Evolutionary conservation across 2,113 vertebrate species (phyloP).

Genomic region (Callionymus lyra): DNA sequence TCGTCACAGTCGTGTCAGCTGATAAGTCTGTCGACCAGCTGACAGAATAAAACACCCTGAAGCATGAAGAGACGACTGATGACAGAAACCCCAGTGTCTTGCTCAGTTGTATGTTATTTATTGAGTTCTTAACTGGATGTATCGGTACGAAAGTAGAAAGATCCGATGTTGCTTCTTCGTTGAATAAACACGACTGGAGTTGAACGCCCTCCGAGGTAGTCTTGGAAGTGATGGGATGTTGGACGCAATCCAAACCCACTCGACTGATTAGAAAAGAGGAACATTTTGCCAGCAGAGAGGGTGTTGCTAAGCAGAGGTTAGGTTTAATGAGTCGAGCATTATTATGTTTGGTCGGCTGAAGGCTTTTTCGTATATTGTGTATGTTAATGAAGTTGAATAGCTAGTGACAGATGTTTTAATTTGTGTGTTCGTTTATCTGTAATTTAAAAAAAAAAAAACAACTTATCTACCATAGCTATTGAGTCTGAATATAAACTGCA

Average conservation of each 20-base stretch:
- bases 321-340: too few species aligned
- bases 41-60: slow-evolving; percentile 10
- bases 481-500: too few species aligned
- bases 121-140: slow-evolving; percentile 22
- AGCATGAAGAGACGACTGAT: slow-evolving; percentile 24
- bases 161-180: neutral
- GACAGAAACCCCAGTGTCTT: slow-evolving; percentile 19
- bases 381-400: too few species aligned
- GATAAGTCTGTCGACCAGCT: slow-evolving; percentile 22
- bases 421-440: too few species aligned
- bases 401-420: too few species aligned
- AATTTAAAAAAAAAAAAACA: too few species aligned
- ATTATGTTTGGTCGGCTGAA: too few species aligned
- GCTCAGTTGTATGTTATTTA: slow-evolving; percentile 19
- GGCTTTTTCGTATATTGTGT: too few species aligned
- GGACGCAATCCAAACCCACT: slow-evolving; percentile 34
- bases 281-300: too few species aligned
- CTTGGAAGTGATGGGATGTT: slow-evolving; percentile 14
- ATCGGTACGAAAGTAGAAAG: slow-evolving; percentile 9
- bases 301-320: neutral
- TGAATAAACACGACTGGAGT: too few species aligned
- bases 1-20: slow-evolving; percentile 4
- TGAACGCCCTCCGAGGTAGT: neutral
- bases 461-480: too few species aligned
- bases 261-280: slow-evolving; percentile 37